Evolutionary conservation across 2,888 invertebrate genomes (phyloP).

Genomic region (Drosophila subsilvestris): DNA sequence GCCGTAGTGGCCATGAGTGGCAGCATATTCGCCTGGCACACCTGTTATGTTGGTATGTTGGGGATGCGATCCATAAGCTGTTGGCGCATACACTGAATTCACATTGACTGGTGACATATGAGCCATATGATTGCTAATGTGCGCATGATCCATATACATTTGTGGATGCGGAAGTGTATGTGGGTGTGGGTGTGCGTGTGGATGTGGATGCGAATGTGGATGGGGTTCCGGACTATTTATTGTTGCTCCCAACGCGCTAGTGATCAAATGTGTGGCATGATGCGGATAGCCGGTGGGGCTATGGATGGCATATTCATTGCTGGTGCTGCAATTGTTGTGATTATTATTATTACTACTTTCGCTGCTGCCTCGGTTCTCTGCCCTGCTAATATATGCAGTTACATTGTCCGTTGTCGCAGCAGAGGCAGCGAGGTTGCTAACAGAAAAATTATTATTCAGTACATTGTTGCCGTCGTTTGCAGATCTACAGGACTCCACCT

Average conservation of each 20-base stretch:
- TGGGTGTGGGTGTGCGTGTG: slow-evolving; percentile 26
- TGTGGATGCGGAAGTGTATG: slow-evolving; percentile 67
- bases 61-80: slow-evolving; percentile 59
- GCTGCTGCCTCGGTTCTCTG: slow-evolving; percentile 5
- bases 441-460: slow-evolving; percentile 83
- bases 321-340: slow-evolving; percentile 31
- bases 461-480: slow-evolving; percentile 48
- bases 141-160: slow-evolving; percentile 84
- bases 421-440: slow-evolving; percentile 84
- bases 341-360: slow-evolving; percentile 16
- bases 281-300: slow-evolving; percentile 67
- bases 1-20: slow-evolving; percentile 40
- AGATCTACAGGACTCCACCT: slow-evolving; percentile 29
- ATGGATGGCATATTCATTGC: slow-evolving; percentile 52
- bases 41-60: slow-evolving; percentile 80
- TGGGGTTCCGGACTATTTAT: slow-evolving; percentile 36
- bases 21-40: slow-evolving; percentile 48
- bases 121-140: slow-evolving; percentile 66
- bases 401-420: slow-evolving; percentile 42
- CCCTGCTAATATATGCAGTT: slow-evolving; percentile 31
- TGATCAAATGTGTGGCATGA: slow-evolving; percentile 84
- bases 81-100: slow-evolving; percentile 81
- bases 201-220: slow-evolving; percentile 60
- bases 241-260: slow-evolving; percentile 71
- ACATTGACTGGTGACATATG: slow-evolving; percentile 85